phyloP scores from a whole-genome alignment of 64 coral and sea anemone genomes.

The Montipora sp. region DNA sequence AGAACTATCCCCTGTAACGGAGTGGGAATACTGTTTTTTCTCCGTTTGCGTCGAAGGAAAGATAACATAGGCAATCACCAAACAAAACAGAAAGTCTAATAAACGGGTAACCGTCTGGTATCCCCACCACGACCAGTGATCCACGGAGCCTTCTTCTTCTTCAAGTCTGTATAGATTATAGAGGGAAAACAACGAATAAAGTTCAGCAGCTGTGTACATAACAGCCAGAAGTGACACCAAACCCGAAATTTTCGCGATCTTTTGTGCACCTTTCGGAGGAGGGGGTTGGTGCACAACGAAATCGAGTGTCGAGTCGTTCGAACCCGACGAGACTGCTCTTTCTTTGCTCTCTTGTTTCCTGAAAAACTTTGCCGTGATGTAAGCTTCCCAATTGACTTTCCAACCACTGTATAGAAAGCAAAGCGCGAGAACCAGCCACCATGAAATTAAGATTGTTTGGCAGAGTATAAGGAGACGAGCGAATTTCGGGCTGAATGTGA shows the following conservation, averaged over 20 bases:
- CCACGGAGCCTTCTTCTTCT: constrained; percentile 22
- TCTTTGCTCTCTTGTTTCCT: constrained; percentile 30
- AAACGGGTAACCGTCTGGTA: constrained; percentile 55
- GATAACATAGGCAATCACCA: constrained; percentile 75
- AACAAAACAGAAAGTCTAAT: constrained; percentile 60
- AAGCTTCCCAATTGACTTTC: constrained; percentile 64
- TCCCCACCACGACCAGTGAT: constrained; percentile 86
- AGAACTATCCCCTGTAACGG: neutral
- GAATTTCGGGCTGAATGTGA: constrained; percentile 71
- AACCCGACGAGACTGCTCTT: neutral
- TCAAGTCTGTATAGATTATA: constrained; percentile 71
- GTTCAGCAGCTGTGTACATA: constrained; percentile 38
- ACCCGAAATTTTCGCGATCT: constrained; percentile 70
- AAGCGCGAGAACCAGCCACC: constrained; percentile 69
- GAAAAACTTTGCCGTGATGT: constrained; percentile 55
- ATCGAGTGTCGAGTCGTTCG: neutral
- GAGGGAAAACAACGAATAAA: constrained; percentile 71
- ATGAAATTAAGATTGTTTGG: constrained; percentile 74
- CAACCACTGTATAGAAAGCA: constrained; percentile 76
- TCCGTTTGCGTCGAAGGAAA: constrained; percentile 69
- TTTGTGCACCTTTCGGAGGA: constrained; percentile 61
- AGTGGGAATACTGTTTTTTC: neutral
- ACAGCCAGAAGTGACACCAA: constrained; percentile 61
- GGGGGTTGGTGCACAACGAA: neutral
- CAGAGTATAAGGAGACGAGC: constrained; percentile 78